Evolutionary conservation across 2,797 vertebrate species (phyloP).

Genomic region (Onychomys arenicola): DNA sequence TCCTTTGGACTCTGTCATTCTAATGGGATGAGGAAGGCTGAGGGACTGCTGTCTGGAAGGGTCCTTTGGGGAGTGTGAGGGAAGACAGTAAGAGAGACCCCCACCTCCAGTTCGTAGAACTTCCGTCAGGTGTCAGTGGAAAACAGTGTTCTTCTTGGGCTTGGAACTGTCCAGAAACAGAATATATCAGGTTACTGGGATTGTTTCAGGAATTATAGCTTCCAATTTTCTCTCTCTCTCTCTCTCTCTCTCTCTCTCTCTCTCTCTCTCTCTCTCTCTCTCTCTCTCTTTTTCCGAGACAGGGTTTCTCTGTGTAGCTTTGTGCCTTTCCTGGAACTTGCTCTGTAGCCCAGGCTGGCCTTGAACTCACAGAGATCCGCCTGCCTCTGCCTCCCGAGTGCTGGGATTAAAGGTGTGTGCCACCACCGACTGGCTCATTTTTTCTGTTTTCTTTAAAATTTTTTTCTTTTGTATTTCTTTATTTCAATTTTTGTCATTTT

Average conservation of each 20-base stretch:
- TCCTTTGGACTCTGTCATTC: background rate
- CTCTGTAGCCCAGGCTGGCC: too few species aligned
- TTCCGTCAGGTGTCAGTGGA: background rate
- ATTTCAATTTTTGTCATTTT: background rate
- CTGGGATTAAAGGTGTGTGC: too few species aligned
- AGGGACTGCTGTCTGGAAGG: background rate
- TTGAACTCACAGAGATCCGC: too few species aligned
- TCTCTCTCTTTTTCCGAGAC: too few species aligned
- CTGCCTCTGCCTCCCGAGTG: too few species aligned
- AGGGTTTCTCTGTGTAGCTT: too few species aligned
- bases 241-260: too few species aligned
- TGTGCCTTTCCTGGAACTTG: too few species aligned
- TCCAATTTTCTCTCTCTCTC: background rate
- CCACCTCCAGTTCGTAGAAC: background rate
- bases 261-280: background rate
- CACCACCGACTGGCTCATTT: too few species aligned
- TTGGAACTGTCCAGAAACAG: background rate
- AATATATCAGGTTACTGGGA: background rate
- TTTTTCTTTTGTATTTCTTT: background rate
- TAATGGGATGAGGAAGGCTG: background rate
- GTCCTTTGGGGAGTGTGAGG: background rate
- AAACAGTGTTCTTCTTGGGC: slow-evolving; percentile 19
- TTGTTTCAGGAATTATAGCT: slow-evolving; percentile 46
- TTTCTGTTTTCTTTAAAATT: background rate
- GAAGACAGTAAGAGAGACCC: background rate